Evolutionary conservation across 2,797 vertebrate species (phyloP).

Genomic region (Capromys pilorides): DNA sequence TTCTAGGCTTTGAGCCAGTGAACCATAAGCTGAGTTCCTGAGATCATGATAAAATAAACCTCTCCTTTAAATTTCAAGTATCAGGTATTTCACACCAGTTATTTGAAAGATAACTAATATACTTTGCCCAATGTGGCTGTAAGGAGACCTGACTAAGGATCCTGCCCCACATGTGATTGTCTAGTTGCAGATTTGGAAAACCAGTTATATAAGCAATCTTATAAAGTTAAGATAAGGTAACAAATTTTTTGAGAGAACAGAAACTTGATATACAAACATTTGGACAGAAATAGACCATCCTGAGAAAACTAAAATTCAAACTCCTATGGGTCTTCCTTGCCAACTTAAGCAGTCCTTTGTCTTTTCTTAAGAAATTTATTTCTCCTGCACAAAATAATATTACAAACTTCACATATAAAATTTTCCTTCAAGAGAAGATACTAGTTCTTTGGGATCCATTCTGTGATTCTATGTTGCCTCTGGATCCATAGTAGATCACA

Average conservation of each 20-base stretch:
- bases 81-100: not conserved
- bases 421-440: not conserved
- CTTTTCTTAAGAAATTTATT: not conserved
- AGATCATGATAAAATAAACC: not conserved
- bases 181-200: not conserved
- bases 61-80: not conserved
- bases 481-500: not conserved
- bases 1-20: not conserved
- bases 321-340: not conserved
- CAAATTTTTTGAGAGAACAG: not conserved
- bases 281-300: not conserved
- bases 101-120: not conserved
- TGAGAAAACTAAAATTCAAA: not conserved
- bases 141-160: not conserved
- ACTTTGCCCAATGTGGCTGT: not conserved
- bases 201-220: not conserved
- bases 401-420: not conserved
- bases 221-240: not conserved
- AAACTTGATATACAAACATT: not conserved
- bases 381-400: not conserved
- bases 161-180: not conserved
- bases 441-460: not conserved
- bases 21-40: not conserved
- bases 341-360: not conserved
- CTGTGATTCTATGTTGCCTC: not conserved